Conservation (phyloP, 1,140 invertebrate species). For the Scaptomyza graminum region DNA sequence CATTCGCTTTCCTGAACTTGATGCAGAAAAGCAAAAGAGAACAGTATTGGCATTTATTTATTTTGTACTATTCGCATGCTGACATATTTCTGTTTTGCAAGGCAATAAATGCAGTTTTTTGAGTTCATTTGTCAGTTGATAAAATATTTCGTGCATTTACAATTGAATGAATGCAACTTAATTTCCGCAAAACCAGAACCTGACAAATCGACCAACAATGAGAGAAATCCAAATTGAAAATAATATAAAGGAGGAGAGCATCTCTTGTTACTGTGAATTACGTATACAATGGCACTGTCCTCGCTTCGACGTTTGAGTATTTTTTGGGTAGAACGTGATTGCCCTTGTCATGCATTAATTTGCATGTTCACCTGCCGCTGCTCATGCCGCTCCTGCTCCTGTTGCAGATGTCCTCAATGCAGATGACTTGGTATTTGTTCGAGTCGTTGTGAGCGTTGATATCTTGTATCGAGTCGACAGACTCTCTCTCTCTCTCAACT, state of each 20-base stretch:
- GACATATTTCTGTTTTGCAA: too few relatives aligned
- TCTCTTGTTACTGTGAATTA: conserved; percentile 31
- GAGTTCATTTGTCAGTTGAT: not conserved
- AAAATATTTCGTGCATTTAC: not conserved
- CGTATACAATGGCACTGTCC: conserved; percentile 51
- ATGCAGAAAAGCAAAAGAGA: too few relatives aligned
- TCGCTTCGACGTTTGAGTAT: conserved; percentile 10
- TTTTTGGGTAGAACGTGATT: conserved; percentile 59
- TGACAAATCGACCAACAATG: conserved; percentile 12
- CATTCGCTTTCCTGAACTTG: too few relatives aligned
- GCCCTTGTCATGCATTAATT: conserved; percentile 67
- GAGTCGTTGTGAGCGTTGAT: not conserved
- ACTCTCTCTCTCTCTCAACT: not conserved
- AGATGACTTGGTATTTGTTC: conserved; percentile 39
- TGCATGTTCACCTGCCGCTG: conserved; percentile 69
- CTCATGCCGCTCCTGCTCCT: not conserved
- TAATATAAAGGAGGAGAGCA: not conserved
- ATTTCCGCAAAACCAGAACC: conserved; percentile 52
- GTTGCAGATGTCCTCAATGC: not conserved
- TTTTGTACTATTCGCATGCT: too few relatives aligned
- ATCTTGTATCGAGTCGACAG: conserved; percentile 35
- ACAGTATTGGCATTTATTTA: too few relatives aligned
- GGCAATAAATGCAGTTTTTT: too few relatives aligned
- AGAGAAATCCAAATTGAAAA: conserved; percentile 63
- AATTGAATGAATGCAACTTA: conserved; percentile 50